Percentiles rank a stretch among this genome's conserved stretches.
These are phyloP conservation scores for Sebastes umbrosus DNA, from an alignment of 2,797 vertebrate genomes.

Conservation along the genomic window DNA sequence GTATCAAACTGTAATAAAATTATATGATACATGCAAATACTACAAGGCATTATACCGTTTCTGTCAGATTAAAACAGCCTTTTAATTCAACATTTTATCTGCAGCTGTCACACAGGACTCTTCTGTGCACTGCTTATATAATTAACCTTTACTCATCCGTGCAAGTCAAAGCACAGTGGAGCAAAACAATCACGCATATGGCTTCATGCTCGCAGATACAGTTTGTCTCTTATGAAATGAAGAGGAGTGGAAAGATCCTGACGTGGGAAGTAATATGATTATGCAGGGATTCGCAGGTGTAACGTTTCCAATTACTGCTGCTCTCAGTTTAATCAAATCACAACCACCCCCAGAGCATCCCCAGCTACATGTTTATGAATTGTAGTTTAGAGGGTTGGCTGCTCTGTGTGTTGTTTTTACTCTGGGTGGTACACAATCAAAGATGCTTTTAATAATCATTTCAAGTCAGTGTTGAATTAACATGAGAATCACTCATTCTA, in stretches of 20 bases:
- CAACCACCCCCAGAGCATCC: slow-evolving; percentile 40
- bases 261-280: slow-evolving; percentile 47
- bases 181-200: slow-evolving; percentile 45
- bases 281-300: slow-evolving; percentile 55
- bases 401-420: slow-evolving; percentile 2
- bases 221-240: slow-evolving; percentile 40
- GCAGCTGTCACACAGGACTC: slow-evolving; percentile 21
- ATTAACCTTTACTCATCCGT: slow-evolving; percentile 52
- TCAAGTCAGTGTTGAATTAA: not conserved
- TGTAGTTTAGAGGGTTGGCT: slow-evolving; percentile 24
- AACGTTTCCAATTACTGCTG: slow-evolving; percentile 60
- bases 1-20: not conserved
- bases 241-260: slow-evolving; percentile 20
- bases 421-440: not conserved
- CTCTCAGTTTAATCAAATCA: slow-evolving; percentile 62
- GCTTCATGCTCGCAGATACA: slow-evolving; percentile 27
- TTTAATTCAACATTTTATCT: slow-evolving; percentile 34
- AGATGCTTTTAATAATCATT: slow-evolving; percentile 14
- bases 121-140: slow-evolving; percentile 40
- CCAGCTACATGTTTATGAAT: slow-evolving; percentile 44
- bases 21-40: not conserved
- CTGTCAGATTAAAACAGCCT: not conserved
- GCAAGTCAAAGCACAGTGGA: slow-evolving; percentile 42
- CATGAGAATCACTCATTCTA: not conserved
- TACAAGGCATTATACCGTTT: not conserved